Percentiles rank a stretch among this genome's conserved stretches.
Conservation (phyloP, 1,140 invertebrate genomes). For the Zaprionus nigranus region DNA sequence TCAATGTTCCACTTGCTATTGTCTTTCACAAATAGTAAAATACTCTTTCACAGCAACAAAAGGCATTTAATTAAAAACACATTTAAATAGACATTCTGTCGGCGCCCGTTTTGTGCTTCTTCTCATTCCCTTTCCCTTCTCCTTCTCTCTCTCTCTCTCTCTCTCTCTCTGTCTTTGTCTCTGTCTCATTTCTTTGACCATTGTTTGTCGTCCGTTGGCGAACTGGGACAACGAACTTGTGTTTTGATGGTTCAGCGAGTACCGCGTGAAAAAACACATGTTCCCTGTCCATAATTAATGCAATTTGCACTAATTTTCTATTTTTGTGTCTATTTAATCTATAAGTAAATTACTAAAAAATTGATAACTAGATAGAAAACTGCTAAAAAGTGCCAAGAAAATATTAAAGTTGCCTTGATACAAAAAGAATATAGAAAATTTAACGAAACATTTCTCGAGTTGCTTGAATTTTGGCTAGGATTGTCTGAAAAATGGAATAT, state of each 20-base stretch:
- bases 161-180: neutral
- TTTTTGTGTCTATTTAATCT: slow-evolving; percentile 22
- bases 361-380: neutral
- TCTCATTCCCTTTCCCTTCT: neutral
- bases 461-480: neutral
- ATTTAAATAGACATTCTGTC: slow-evolving; percentile 62
- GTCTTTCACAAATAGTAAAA: slow-evolving; percentile 34
- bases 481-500: neutral
- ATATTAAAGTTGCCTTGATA: neutral
- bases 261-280: slow-evolving; percentile 18
- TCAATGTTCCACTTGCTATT: slow-evolving; percentile 34
- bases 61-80: slow-evolving; percentile 76
- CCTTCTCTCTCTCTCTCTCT: neutral
- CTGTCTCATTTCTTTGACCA: slow-evolving; percentile 14
- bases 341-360: neutral
- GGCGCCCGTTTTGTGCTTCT: slow-evolving; percentile 17
- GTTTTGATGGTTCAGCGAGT: slow-evolving; percentile 55
- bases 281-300: slow-evolving; percentile 15
- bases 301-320: slow-evolving; percentile 31
- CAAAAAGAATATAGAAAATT: neutral
- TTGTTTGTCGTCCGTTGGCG: slow-evolving; percentile 43
- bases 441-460: neutral
- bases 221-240: slow-evolving; percentile 71
- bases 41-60: slow-evolving; percentile 44
- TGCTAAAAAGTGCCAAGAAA: neutral